Evolutionary conservation across 1,140 invertebrate species (phyloP), one percentile per base, ranked within the genome.

Genomic region (Aethina tumida): DNA sequence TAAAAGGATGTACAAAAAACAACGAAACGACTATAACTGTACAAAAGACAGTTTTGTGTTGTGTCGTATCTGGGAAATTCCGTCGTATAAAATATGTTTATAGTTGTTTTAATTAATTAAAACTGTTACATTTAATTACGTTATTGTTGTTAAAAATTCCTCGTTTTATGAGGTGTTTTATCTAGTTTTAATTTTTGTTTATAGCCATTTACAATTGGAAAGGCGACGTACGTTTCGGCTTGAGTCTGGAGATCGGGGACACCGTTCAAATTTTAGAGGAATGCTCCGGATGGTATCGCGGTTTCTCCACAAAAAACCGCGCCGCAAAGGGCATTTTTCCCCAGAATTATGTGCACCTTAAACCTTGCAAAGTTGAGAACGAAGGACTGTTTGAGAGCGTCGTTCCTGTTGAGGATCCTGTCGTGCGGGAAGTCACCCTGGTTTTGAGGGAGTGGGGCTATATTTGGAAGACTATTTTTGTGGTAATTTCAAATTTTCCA

Each of bases 371-470:
- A 60, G 73, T 81, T 42, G 77, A 81, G 50, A 80, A 79, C 64
- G 77, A 80, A 60, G 77, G 78, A 58, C 61, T 74, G 18, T 79
- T 73, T 59, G 79, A 82, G 59, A 77, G 73, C 16, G 72, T 81
- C 5, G 71, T 73, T 39, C 76, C 79, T 12, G 50, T 79, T n/a
- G 87, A 91, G 57, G 89, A 94, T 68, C 75, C 83, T 1, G 79
- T 91, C n/a, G 84, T 92, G 0, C 70, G 77, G 28, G 90, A 95
- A 66, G 86, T 92, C n/a, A 86, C 87, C 2, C 71, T 83, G 37
- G 90, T 94, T 0, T 67, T 95, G 7, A 67, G 89, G 59, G 92
- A 97, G 79, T 97, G 92, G 92, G 84, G 79, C 16, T 65, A 79
- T 43, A 83, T 92, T 39, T 94, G 90, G 90, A 92, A 92, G 56